phyloP scores from a whole-genome alignment of 2,888 invertebrate genomes.

The Agrotis ipsilon region DNA sequence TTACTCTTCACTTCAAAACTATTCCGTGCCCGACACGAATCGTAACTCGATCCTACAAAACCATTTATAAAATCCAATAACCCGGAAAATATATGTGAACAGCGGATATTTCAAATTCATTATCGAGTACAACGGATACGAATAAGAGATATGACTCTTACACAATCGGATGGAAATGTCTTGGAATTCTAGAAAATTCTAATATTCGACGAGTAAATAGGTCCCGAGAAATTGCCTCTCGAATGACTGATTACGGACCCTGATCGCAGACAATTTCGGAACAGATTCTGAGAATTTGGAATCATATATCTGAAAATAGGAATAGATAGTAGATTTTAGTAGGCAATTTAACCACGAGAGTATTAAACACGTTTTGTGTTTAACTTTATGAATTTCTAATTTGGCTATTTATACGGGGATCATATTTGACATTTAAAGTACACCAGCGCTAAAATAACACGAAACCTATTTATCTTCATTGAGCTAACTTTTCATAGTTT shows the following conservation, averaged over 20 bases:
- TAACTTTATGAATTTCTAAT: slow-evolving; percentile 31
- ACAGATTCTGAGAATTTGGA: slow-evolving; percentile 12
- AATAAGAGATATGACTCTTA: slow-evolving; percentile 32
- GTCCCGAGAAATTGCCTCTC: slow-evolving; percentile 17
- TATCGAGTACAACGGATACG: slow-evolving; percentile 23
- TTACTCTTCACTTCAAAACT: slow-evolving; percentile 12
- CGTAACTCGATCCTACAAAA: slow-evolving; percentile 28
- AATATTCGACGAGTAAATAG: slow-evolving; percentile 23
- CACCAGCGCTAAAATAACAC: slow-evolving; percentile 10
- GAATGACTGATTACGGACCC: slow-evolving; percentile 20
- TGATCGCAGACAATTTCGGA: slow-evolving; percentile 11
- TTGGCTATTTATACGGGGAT: slow-evolving; percentile 10
- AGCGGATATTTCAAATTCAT: slow-evolving; percentile 48
- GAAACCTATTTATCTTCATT: slow-evolving; percentile 7
- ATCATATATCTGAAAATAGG: slow-evolving; percentile 26
- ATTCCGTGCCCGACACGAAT: slow-evolving; percentile 14
- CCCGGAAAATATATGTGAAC: slow-evolving; percentile 42
- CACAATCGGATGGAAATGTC: slow-evolving; percentile 23
- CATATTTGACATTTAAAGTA: slow-evolving; percentile 8
- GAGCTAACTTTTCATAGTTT: not conserved
- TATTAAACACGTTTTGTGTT: slow-evolving; percentile 8
- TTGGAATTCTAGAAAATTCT: slow-evolving; percentile 18
- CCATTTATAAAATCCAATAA: slow-evolving; percentile 45
- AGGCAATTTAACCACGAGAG: slow-evolving; percentile 18
- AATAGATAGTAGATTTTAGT: slow-evolving; percentile 21